phyloP scores from a whole-genome alignment of 2,113 vertebrate species.

The Oreocharis arfaki region DNA sequence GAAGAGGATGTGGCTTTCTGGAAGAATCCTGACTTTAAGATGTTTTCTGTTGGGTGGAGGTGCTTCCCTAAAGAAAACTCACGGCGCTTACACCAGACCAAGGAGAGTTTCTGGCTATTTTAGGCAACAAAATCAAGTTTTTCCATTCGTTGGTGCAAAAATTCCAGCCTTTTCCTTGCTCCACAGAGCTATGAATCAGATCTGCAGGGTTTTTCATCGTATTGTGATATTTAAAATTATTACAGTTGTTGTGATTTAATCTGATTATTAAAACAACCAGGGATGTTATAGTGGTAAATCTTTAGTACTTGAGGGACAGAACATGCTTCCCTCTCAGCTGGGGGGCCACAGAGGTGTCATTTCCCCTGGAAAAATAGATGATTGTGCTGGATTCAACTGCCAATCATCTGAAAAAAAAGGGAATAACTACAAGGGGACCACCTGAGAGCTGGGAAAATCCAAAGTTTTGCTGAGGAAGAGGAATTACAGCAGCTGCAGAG shows the following conservation, averaged over 20 bases:
- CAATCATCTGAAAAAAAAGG: neutral
- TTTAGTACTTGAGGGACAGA: neutral
- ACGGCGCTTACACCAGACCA: too few relatives aligned
- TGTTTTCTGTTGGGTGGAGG: neutral
- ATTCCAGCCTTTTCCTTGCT: neutral
- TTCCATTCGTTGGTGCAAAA: neutral
- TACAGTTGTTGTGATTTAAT: neutral
- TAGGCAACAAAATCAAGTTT: neutral
- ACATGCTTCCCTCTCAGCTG: neutral
- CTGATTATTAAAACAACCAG: neutral
- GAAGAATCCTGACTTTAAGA: neutral
- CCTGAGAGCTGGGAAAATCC: neutral
- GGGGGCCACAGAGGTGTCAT: neutral
- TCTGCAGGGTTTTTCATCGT: accelerated
- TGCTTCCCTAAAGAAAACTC: neutral
- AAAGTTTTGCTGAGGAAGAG: neutral
- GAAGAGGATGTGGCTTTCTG: neutral
- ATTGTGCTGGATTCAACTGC: neutral
- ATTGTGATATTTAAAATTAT: neutral
- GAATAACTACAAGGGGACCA: neutral
- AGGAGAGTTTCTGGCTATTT: neutral
- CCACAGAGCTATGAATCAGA: neutral
- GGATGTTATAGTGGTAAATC: neutral
- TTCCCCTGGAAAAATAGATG: neutral
- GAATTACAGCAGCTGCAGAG: neutral